These are phyloP conservation scores for Thrips palmi DNA, from an alignment of 1,140 invertebrate genomes.

Conservation along the genomic window DNA sequence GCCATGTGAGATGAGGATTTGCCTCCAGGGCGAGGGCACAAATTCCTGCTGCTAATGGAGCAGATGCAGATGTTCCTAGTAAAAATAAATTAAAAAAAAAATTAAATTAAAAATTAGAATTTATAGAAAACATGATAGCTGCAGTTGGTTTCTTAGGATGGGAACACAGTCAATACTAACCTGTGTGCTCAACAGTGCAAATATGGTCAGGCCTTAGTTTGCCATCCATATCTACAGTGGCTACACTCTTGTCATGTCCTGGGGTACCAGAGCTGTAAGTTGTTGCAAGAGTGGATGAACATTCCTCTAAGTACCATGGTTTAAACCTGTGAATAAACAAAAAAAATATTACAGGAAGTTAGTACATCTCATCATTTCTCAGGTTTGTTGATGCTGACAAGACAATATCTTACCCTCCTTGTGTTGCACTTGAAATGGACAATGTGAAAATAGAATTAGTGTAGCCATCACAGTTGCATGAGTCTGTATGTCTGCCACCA, in stretches of 20 bases:
- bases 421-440: conserved; percentile 88
- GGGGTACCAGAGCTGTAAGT: conserved; percentile 93
- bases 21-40: conserved; percentile 86
- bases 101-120: too few relatives aligned
- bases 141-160: too few relatives aligned
- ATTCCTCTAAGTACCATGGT: conserved; percentile 97
- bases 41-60: conserved; percentile 87
- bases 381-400: too few relatives aligned
- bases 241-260: conserved; percentile 84
- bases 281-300: conserved; percentile 86
- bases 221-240: conserved; percentile 89
- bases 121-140: too few relatives aligned
- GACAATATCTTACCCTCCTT: conserved; percentile 67
- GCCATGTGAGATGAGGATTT: conserved; percentile 84
- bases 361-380: too few relatives aligned
- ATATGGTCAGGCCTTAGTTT: conserved; percentile 63
- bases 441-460: conserved; percentile 95
- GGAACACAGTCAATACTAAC: too few relatives aligned
- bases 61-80: conserved; percentile 76
- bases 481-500: conserved; percentile 84
- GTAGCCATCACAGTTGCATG: conserved; percentile 96
- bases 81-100: too few relatives aligned
- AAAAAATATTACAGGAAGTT: too few relatives aligned
- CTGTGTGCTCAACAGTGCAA: conserved; percentile 75
- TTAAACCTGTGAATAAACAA: conserved; percentile 44